Percentiles rank a stretch among this genome's conserved stretches.
Conservation (phyloP, 2,888 invertebrate genomes). For the Fragum fragum region DNA sequence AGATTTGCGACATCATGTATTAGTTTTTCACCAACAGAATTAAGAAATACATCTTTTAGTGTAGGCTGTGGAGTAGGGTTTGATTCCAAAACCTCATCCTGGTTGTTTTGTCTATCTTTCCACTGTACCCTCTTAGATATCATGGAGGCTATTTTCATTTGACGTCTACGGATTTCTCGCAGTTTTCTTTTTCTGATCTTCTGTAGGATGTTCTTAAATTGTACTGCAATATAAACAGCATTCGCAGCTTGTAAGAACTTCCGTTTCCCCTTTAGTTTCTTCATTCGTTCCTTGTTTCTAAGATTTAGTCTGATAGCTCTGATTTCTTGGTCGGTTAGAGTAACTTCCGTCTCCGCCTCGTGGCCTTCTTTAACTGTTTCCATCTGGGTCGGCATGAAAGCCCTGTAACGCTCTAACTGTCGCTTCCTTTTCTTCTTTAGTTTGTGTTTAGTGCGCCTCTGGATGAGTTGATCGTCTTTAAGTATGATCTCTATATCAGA, state of each 20-base stretch:
- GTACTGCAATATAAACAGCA: slow-evolving; percentile 55
- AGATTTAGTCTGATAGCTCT: slow-evolving; percentile 64
- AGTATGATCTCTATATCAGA: slow-evolving; percentile 68
- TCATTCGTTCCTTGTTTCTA: slow-evolving; percentile 52
- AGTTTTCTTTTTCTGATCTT: slow-evolving; percentile 55
- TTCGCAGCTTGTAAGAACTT: slow-evolving; percentile 68
- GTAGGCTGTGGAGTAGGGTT: slow-evolving; percentile 38
- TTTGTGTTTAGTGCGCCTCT: slow-evolving; percentile 68
- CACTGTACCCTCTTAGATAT: slow-evolving; percentile 42
- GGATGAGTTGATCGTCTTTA: slow-evolving; percentile 63
- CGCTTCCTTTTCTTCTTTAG: slow-evolving; percentile 64
- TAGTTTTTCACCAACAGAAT: slow-evolving; percentile 55
- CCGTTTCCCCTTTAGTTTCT: slow-evolving; percentile 58
- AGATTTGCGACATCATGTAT: slow-evolving; percentile 49
- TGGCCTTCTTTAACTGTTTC: slow-evolving; percentile 28
- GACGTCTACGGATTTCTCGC: slow-evolving; percentile 35
- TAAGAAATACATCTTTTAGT: slow-evolving; percentile 62
- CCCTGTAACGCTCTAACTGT: slow-evolving; percentile 58
- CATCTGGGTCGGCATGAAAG: slow-evolving; percentile 34
- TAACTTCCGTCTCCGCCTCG: slow-evolving; percentile 25
- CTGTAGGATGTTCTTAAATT: slow-evolving; percentile 59
- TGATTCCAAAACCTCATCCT: slow-evolving; percentile 29
- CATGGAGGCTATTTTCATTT: slow-evolving; percentile 49
- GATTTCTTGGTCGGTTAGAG: slow-evolving; percentile 64
- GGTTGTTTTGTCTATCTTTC: slow-evolving; percentile 36